Evolutionary conservation across 2,797 vertebrate species (phyloP).

Genomic region (Lateolabrax maculatus): DNA sequence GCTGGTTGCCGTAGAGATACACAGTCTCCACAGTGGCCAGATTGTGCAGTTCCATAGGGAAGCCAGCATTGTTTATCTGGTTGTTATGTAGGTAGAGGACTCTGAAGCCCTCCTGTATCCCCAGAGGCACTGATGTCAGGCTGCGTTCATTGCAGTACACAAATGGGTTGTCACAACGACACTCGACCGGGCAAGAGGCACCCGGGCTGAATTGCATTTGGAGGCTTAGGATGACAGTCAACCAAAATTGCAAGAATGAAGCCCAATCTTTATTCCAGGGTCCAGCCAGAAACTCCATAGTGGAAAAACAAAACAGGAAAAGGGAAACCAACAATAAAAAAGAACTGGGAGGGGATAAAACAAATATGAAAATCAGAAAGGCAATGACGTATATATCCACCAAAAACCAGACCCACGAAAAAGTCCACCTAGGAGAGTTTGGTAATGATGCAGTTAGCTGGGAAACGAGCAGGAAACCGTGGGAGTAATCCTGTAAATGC

Average conservation of each 20-base stretch:
- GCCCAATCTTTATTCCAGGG: conserved; percentile 92
- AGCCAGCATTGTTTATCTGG: conserved; percentile 99
- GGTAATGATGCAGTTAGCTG: conserved; percentile 75
- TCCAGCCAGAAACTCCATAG: conserved; percentile 93
- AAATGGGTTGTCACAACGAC: conserved; percentile 95
- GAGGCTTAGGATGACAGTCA: conserved; percentile 92
- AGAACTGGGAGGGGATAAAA: conserved; percentile 36
- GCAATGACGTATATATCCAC: conserved; percentile 76
- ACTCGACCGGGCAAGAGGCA: conserved; percentile 92
- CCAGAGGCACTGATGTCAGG: conserved; percentile 99
- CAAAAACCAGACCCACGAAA: conserved; percentile 57
- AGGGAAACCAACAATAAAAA: conserved; percentile 60
- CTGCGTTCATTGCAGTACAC: conserved; percentile 99
- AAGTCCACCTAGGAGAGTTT: conserved; percentile 75
- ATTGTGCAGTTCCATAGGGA: conserved; percentile 94
- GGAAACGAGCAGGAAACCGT: conserved; percentile 69
- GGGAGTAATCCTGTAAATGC: conserved; percentile 86
- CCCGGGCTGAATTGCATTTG: conserved; percentile 89
- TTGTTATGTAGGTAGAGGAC: conserved; percentile 99
- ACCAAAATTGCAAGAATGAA: conserved; percentile 91
- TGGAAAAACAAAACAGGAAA: conserved; percentile 77
- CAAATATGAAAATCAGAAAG: conserved; percentile 64
- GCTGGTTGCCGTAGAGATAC: conserved; percentile 95
- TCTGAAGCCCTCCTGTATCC: conserved; percentile 95
- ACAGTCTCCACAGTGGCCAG: conserved; percentile 95